Evolutionary conservation across 2,113 vertebrate genomes (phyloP).

Genomic region (Epinephelus cyanopodus): DNA sequence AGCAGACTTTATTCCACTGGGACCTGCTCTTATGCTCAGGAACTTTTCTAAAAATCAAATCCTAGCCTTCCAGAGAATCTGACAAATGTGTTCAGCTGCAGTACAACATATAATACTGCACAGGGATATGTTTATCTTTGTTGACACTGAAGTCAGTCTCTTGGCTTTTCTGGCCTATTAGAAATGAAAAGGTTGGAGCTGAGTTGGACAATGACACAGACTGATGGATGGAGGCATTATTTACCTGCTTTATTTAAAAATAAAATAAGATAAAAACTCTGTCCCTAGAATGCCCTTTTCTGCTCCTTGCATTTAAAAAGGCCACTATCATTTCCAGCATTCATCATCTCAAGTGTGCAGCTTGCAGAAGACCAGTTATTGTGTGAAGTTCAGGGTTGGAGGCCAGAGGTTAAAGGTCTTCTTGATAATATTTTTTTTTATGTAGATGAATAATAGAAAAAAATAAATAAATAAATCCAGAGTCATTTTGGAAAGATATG

Average conservation of each 20-base stretch:
- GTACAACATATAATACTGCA: constrained; percentile 1
- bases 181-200: not conserved
- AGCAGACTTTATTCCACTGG: constrained; percentile 91
- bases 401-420: too few species aligned
- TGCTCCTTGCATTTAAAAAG: too few species aligned
- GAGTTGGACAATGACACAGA: not conserved
- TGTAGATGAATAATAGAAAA: too few species aligned
- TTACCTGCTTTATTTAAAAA: not conserved
- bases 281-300: not conserved
- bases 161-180: not conserved
- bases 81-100: not conserved
- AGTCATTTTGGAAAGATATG: too few species aligned
- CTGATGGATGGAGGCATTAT: not conserved
- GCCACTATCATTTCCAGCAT: too few species aligned
- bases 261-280: not conserved
- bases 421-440: too few species aligned
- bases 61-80: not conserved
- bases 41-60: constrained; percentile 26
- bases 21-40: constrained; percentile 76
- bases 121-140: not conserved
- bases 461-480: too few species aligned
- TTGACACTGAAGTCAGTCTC: not conserved
- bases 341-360: too few species aligned
- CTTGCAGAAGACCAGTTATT: too few species aligned
- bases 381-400: too few species aligned